A percentile compares a stretch with the other conserved stretches of the same genome.
phyloP scores from a whole-genome alignment of 2,113 vertebrate species.

The Serilophus lunatus region DNA sequence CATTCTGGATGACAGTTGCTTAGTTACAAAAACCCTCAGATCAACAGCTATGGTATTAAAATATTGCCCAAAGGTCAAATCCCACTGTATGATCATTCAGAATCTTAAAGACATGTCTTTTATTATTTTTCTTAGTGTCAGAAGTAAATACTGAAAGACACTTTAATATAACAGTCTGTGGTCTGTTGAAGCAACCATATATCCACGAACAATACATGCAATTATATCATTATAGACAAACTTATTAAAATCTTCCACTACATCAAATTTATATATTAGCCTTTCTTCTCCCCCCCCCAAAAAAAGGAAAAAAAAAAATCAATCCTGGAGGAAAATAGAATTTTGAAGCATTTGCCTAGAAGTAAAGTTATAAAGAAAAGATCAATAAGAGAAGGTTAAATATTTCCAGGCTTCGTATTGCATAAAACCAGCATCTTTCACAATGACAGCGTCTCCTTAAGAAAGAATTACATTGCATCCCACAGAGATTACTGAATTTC shows the following conservation, averaged over 20 bases:
- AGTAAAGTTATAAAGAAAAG: neutral
- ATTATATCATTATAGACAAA: neutral
- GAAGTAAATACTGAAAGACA: neutral
- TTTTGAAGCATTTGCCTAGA: neutral
- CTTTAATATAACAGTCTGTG: neutral
- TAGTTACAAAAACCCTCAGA: constrained; percentile 49
- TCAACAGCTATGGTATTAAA: constrained; percentile 16
- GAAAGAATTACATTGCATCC: neutral
- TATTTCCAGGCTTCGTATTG: neutral
- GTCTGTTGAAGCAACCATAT: neutral
- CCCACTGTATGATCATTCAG: neutral
- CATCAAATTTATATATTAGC: neutral
- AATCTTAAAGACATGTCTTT: neutral
- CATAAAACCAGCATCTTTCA: neutral
- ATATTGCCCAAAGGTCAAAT: constrained; percentile 46
- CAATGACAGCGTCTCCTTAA: neutral
- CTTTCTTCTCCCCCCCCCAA: rapidly evolving
- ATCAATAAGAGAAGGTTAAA: neutral
- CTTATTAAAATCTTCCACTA: neutral
- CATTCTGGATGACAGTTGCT: constrained; percentile 52
- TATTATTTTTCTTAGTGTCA: neutral
- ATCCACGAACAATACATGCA: neutral
- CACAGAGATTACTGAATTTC: neutral
- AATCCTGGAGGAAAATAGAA: neutral
- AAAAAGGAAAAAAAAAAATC: neutral